Percentiles rank a stretch among this genome's conserved stretches.
phyloP scores from a whole-genome alignment of 2,113 vertebrate species.

The Tupaia chinensis region DNA sequence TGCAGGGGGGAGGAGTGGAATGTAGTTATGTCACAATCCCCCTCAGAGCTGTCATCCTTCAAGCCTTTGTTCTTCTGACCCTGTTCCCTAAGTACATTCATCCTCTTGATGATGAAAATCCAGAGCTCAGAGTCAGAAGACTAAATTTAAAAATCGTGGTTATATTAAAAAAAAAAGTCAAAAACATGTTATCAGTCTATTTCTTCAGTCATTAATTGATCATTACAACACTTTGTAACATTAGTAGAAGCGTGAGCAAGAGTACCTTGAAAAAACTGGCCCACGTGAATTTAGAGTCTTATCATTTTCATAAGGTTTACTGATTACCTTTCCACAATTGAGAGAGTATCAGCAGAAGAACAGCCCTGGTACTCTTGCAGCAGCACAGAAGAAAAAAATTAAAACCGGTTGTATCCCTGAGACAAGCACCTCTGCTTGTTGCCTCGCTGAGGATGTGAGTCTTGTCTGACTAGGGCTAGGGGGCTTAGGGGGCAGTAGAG shows the following conservation, averaged over 20 bases:
- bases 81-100: neutral
- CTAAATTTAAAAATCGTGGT: neutral
- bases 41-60: slow-evolving; percentile 47
- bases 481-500: neutral
- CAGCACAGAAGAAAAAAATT: slow-evolving; percentile 93
- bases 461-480: neutral
- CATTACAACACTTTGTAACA: neutral
- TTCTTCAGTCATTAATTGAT: neutral
- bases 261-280: neutral
- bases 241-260: neutral
- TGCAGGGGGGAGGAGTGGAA: slow-evolving; percentile 41
- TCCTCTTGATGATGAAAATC: neutral
- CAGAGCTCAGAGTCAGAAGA: slow-evolving; percentile 27
- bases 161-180: neutral
- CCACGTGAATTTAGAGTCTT: neutral
- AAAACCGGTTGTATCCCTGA: slow-evolving; percentile 89
- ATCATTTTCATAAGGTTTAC: neutral
- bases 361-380: slow-evolving; percentile 85
- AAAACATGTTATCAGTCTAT: neutral
- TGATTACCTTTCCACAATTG: slow-evolving; percentile 87
- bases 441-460: slow-evolving; percentile 93
- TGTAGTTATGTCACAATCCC: slow-evolving; percentile 52
- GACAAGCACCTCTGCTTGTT: slow-evolving; percentile 81
- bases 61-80: slow-evolving; percentile 30
- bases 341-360: slow-evolving; percentile 96